Conservation (phyloP, 2,797 vertebrate species). For the Semotilus atromaculatus region DNA sequence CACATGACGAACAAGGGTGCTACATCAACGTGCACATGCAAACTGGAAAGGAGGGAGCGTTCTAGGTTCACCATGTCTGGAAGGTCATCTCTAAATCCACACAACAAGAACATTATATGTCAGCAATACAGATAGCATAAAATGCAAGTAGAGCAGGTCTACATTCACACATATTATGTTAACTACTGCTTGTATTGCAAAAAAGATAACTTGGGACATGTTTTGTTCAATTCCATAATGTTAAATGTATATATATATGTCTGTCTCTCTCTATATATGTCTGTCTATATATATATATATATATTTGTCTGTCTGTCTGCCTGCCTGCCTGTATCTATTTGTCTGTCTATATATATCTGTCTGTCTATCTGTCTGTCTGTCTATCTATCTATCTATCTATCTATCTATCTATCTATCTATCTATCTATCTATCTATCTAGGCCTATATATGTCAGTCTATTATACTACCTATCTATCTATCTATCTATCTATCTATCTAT, state of each 20-base stretch:
- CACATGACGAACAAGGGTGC: constrained; percentile 70
- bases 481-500: not conserved
- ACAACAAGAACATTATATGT: not conserved
- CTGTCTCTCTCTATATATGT: no score
- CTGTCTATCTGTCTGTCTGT: not conserved
- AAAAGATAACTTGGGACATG: not conserved
- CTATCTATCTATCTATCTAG: not conserved
- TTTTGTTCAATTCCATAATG: not conserved
- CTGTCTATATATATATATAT: not conserved
- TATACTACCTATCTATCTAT: no score
- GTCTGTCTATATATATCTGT: not conserved
- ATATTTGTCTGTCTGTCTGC: not conserved
- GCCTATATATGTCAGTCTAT: no score
- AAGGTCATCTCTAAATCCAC: constrained; percentile 22
- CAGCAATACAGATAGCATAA: not conserved
- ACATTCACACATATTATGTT: not conserved
- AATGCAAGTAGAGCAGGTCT: not conserved
- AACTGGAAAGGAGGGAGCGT: constrained; percentile 19
- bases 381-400: not conserved
- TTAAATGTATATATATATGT: not conserved
- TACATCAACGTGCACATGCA: constrained; percentile 48
- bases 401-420: not conserved
- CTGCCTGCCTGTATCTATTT: fast-evolving
- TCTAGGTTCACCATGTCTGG: constrained; percentile 25
- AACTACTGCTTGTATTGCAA: not conserved